Base-by-base conservation (phyloP, 2,797 vertebrate species). In the Neopelma chrysocephalum region DNA sequence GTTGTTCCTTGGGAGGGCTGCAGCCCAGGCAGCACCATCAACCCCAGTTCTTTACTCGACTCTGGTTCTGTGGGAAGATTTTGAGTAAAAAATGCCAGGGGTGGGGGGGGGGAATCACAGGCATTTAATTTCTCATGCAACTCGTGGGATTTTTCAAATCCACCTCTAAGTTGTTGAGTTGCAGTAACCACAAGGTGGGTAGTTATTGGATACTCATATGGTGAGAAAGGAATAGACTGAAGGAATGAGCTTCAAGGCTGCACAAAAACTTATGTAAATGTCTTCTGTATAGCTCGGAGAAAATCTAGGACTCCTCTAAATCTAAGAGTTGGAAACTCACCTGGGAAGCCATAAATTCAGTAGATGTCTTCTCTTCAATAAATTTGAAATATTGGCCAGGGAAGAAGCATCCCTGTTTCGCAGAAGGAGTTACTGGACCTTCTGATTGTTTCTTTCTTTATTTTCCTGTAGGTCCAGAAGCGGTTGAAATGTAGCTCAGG, bases 231-330 rank as follows among this genome's bases (percentile, higher is more conserved):
- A 95, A 20, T 6, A 68, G 83, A 27, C 58, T 79, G 92, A 32
- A 56, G 79, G 83, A 77, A 42, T 2, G 58, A 76, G 90, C 40
- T 76, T 57, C 40, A 20, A 26, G 57, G 80, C 23, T 69, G 64
- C 89, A 82, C 58, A 51, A 69, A 73, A 87, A 11, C 40, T 84
- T 82, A 95, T 36, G 78, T 66, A 93, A 96, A 94, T 85, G 58
- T 32, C 73, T 97, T 84, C 82, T 84, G 83, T 60, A 12, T 12
- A 65, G 50, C 89, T 73, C 5, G 2, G 31, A 80, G 78, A 40
- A 77, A 85, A 91, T 78, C 71, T 90, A 64, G 40, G 64, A 43
- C 79, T 94, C 68, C 56, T 93, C 29, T 77, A 90, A 93, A 91
- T 76, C 65, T 65, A 7, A 53, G 51, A 85, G 68, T 12, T 6